Conservation (phyloP, 1,140 invertebrate genomes). For the Aphidius gifuensis region DNA sequence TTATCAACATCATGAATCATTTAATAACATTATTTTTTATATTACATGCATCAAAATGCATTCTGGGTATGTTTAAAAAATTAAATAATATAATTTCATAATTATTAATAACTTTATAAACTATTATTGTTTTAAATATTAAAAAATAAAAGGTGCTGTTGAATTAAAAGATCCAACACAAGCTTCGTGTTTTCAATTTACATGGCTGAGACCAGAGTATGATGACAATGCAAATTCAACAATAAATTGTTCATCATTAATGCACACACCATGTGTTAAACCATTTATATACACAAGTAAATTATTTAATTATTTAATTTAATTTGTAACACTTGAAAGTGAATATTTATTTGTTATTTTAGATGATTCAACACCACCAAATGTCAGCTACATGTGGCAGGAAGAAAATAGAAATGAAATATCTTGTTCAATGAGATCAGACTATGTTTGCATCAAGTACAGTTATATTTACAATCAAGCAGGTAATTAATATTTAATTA, state of each 20-base stretch:
- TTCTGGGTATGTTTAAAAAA: not conserved
- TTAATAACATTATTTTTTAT: not conserved
- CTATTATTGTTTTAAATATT: not conserved
- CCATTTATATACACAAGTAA: constrained; percentile 24
- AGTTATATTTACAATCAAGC: constrained; percentile 30
- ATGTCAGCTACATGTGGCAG: constrained; percentile 27
- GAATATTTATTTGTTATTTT: constrained; percentile 10
- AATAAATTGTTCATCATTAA: constrained; percentile 17
- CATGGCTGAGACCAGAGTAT: constrained; percentile 28
- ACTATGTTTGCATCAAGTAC: constrained; percentile 36
- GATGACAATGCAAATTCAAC: not conserved
- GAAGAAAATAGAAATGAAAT: not conserved
- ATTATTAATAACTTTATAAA: not conserved
- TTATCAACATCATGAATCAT: not conserved
- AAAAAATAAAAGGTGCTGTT: too few species aligned
- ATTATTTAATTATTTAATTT: constrained; percentile 3
- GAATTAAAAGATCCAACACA: not conserved
- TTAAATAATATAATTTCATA: not conserved
- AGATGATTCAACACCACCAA: constrained; percentile 25
- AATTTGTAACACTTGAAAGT: not conserved
- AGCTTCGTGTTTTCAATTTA: constrained; percentile 31
- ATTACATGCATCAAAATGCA: too few species aligned
- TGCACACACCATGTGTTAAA: constrained; percentile 29
- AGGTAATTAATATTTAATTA: constrained; percentile 27
- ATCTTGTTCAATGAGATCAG: constrained; percentile 17